Base-by-base conservation (phyloP, 2,888 invertebrate species). In the Papilio elwesi region DNA sequence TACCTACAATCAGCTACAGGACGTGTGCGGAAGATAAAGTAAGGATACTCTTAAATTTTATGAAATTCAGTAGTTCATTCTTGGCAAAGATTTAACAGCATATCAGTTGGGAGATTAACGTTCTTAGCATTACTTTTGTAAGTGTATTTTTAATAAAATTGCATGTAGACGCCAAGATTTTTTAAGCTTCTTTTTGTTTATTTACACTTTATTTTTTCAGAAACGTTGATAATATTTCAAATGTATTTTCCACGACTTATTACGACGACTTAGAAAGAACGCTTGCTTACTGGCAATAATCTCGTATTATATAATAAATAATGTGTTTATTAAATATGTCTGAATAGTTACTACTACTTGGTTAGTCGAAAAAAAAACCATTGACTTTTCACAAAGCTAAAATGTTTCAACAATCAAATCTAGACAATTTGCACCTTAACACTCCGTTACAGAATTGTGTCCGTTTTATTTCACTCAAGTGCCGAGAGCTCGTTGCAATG, bases 401-500 rank as follows among this genome's bases (percentile, higher is more conserved):
- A 38, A 38, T 62, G 10, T 59, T 59, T 38, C 13, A 62, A 62
- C n/a, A 62, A 62, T 43, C 43, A 62, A 62, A 62, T 38, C 59
- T 10, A 43, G 8, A 15, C 59, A 62, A 62, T 62, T 43, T 62
- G 11, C 59, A 62, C 43, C n/a, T 43, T 62, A 62, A 62, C 59
- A 62, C 59, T 43, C 43, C 43, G 38, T 43, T 62, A 62, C 59
- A 15, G 38, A 59, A 62, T 15, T 43, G 13, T 43, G 59, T 62
- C 43, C n/a, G 43, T 62, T 62, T 62, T 62, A 62, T 62, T 62
- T 62, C 59, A 43, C 43, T 43, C 15, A 43, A 62, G 59, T 62
- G 38, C 10, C 59, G 15, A 1, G 59, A 59, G 15, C 13, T 62
- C 59, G 59, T 62, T 62, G 59, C 59, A 62, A 43, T 52, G 66